Percentiles rank a stretch among this genome's conserved stretches.
Evolutionary conservation across 1,140 invertebrate species (phyloP).

Genomic region (Macrobrachium nipponense): DNA sequence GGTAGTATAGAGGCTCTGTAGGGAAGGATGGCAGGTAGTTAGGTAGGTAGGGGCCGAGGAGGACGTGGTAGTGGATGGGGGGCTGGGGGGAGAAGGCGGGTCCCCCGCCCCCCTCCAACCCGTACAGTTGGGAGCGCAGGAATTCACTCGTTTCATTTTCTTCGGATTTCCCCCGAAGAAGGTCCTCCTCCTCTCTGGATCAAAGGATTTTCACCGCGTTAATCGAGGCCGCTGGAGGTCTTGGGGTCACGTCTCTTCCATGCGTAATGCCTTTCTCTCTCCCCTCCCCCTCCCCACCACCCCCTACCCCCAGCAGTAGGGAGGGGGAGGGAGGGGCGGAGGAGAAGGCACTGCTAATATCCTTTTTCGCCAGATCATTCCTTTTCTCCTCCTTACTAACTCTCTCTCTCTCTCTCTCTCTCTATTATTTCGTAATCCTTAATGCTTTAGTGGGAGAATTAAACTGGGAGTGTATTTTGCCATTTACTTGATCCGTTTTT

Average conservation of each 20-base stretch:
- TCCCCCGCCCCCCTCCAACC: neutral
- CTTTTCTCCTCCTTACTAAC: conserved; percentile 4
- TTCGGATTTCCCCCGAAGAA: conserved; percentile 5
- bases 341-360: neutral
- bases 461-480: too few relatives aligned
- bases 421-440: neutral
- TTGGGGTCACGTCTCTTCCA: conserved; percentile 25
- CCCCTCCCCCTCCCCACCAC: too few relatives aligned
- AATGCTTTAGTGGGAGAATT: too few relatives aligned
- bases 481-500: too few relatives aligned
- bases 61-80: neutral
- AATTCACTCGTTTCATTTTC: conserved; percentile 19
- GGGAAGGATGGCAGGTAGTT: neutral
- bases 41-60: too few relatives aligned
- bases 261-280: neutral
- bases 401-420: neutral
- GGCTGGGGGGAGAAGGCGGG: neutral
- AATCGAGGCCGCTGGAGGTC: conserved; percentile 17
- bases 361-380: conserved; percentile 11
- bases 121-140: neutral
- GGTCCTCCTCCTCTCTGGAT: conserved; percentile 9
- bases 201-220: conserved; percentile 38
- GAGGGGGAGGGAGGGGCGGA: too few relatives aligned
- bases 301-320: too few relatives aligned
- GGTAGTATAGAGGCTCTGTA: neutral